Conservation (phyloP, 2,888 invertebrate genomes). For the Hyposoter didymator region DNA sequence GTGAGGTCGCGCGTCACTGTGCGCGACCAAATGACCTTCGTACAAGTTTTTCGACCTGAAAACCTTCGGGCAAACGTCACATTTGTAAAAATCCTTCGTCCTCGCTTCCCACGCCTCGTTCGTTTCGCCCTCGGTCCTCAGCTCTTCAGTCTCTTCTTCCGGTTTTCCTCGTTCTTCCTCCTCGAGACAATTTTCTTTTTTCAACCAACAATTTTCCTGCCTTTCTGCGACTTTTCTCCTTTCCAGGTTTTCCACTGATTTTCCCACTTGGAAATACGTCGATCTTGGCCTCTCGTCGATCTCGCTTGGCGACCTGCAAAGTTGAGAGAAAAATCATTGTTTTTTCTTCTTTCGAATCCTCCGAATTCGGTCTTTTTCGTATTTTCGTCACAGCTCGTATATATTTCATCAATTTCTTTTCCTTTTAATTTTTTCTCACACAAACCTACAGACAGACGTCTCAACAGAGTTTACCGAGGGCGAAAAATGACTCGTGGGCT, state of each 20-base stretch:
- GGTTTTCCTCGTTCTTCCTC: neutral
- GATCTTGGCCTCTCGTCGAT: neutral
- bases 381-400: slow-evolving; percentile 13
- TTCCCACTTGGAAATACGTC: neutral
- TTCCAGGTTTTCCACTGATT: neutral
- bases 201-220: neutral
- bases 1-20: slow-evolving; percentile 78
- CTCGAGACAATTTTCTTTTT: neutral
- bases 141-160: neutral
- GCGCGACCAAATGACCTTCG: slow-evolving; percentile 78
- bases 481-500: neutral
- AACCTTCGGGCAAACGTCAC: slow-evolving; percentile 75
- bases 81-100: slow-evolving; percentile 69
- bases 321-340: slow-evolving; percentile 51
- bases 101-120: neutral
- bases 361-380: slow-evolving; percentile 23
- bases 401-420: slow-evolving; percentile 17
- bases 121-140: neutral
- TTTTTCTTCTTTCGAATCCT: slow-evolving; percentile 18
- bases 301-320: slow-evolving; percentile 57
- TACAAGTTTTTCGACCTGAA: slow-evolving; percentile 78
- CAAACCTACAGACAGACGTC: neutral
- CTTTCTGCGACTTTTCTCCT: neutral
- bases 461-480: neutral
- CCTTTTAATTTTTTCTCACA: neutral